Evolutionary conservation across 2,797 vertebrate species (phyloP).

Genomic region (Malacoctenus gilli): DNA sequence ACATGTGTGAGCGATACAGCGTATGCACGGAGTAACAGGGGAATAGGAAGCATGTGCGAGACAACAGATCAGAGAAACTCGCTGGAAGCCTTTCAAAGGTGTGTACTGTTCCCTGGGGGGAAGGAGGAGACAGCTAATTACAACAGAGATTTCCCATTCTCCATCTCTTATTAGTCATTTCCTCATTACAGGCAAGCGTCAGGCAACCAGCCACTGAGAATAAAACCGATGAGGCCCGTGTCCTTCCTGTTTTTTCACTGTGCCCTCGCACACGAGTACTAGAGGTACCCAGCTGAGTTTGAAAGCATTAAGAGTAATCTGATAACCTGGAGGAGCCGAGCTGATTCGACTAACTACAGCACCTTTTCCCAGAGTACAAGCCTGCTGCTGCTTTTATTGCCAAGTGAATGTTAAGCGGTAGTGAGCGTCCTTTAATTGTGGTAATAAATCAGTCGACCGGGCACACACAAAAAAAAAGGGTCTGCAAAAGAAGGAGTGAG

Average conservation of each 20-base stretch:
- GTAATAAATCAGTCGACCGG: conserved; percentile 66
- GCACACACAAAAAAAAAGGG: conserved; percentile 15
- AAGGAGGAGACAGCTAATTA: conserved; percentile 72
- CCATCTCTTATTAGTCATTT: conserved; percentile 70
- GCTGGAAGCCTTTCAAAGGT: conserved; percentile 73
- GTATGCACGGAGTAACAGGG: conserved; percentile 19
- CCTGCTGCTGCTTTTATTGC: conserved; percentile 55
- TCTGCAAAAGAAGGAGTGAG: conserved; percentile 4
- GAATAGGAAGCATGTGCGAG: conserved; percentile 22
- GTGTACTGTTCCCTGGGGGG: conserved; percentile 37
- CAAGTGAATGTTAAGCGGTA: conserved; percentile 51
- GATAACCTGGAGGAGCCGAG: conserved; percentile 46
- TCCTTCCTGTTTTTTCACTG: conserved; percentile 29
- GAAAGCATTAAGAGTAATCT: conserved; percentile 57
- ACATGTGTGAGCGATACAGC: conserved; percentile 19
- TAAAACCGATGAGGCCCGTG: conserved; percentile 37
- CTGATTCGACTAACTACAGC: conserved; percentile 45
- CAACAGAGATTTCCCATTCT: conserved; percentile 53
- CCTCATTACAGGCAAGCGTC: conserved; percentile 56
- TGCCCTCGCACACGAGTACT: conserved; percentile 11
- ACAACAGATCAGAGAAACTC: conserved; percentile 50
- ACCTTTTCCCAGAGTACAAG: conserved; percentile 31
- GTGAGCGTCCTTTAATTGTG: conserved; percentile 71
- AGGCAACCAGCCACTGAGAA: conserved; percentile 41
- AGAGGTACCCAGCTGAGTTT: conserved; percentile 43